Percentiles rank a stretch among this genome's conserved stretches.
phyloP scores from a whole-genome alignment of 2,797 vertebrate genomes.

The Lophotriccus pileatus region DNA sequence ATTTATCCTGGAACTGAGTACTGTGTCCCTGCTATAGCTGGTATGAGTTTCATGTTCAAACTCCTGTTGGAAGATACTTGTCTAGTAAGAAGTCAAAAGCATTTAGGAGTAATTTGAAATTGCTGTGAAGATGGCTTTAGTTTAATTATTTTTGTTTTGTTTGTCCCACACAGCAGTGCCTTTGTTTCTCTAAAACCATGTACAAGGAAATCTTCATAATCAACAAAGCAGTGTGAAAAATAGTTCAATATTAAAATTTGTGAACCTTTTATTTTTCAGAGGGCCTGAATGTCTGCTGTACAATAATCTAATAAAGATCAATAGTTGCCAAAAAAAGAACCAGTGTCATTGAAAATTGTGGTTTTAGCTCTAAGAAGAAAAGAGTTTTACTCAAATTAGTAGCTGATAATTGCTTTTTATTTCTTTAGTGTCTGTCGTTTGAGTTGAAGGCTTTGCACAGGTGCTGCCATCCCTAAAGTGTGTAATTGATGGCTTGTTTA shows the following conservation, averaged over 20 bases:
- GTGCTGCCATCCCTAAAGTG: conserved; percentile 69
- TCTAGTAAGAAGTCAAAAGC: conserved; percentile 69
- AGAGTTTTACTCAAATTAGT: conserved; percentile 69
- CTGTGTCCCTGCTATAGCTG: conserved; percentile 66
- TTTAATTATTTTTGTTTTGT: conserved; percentile 13
- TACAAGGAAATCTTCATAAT: conserved; percentile 20
- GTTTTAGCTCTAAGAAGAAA: conserved; percentile 30
- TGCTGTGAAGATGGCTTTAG: conserved; percentile 12
- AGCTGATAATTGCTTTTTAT: conserved; percentile 68
- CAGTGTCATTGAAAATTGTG: conserved; percentile 9
- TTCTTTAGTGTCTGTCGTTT: conserved; percentile 54
- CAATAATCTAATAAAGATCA: conserved; percentile 38
- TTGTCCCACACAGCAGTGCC: conserved; percentile 14
- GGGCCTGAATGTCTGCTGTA: conserved; percentile 8
- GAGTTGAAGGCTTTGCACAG: conserved; percentile 69
- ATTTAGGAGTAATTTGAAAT: conserved; percentile 58
- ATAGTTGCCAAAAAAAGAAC: conserved; percentile 21
- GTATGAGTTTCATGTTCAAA: conserved; percentile 69
- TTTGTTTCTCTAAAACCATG: conserved; percentile 44
- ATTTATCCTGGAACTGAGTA: conserved; percentile 79
- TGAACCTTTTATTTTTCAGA: not conserved
- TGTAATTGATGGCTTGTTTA: conserved; percentile 74
- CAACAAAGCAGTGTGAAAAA: conserved; percentile 49
- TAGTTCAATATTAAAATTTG: not conserved
- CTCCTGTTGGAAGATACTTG: conserved; percentile 61